Evolutionary conservation across 2,888 invertebrate species (phyloP).

Genomic region (Tethea ocularis): DNA sequence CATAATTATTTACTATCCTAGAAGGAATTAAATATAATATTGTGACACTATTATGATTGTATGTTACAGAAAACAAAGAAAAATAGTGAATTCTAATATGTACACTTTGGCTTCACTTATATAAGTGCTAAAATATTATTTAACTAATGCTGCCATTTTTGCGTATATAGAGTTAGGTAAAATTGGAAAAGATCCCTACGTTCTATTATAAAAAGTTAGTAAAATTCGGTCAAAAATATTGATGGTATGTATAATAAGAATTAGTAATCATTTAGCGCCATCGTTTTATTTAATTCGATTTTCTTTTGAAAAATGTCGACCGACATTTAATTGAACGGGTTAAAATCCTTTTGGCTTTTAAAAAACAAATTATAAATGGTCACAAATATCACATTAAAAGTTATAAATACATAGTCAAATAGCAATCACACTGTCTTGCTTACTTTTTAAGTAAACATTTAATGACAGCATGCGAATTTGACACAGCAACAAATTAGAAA

Average conservation of each 20-base stretch:
- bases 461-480: constrained; percentile 46
- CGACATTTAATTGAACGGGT: neutral
- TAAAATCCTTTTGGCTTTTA: neutral
- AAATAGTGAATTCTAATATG: neutral
- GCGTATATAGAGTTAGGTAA: neutral
- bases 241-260: neutral
- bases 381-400: neutral
- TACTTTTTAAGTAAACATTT: constrained; percentile 35
- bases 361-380: neutral
- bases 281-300: neutral
- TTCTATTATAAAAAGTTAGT: neutral
- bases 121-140: neutral
- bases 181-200: neutral
- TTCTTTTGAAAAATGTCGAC: neutral
- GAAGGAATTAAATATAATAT: neutral
- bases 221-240: neutral
- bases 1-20: neutral
- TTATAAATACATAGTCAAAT: constrained; percentile 9
- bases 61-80: neutral
- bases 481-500: constrained; percentile 11
- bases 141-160: constrained; percentile 6
- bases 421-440: constrained; percentile 45
- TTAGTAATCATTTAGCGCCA: neutral
- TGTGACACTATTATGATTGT: constrained; percentile 2
- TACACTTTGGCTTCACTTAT: constrained; percentile 8